Conservation (phyloP, 2,888 invertebrate genomes). For the Anarsia innoxiella region DNA sequence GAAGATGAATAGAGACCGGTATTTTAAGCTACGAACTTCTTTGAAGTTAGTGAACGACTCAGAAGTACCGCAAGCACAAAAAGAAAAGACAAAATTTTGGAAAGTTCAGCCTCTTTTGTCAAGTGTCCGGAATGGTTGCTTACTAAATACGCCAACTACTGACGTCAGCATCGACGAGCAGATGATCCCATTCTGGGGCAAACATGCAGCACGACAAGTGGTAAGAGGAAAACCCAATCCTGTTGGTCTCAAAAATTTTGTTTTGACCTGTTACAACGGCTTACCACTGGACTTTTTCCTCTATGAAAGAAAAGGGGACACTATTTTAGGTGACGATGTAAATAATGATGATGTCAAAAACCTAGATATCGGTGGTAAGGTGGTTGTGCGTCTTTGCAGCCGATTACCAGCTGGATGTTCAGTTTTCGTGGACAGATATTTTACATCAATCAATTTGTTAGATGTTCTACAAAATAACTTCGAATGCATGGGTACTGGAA, state of each 20-base stretch:
- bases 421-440: constrained; percentile 7
- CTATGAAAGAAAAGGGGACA: constrained; percentile 7
- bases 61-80: constrained; percentile 1
- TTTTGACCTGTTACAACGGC: constrained; percentile 6
- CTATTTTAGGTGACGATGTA: not conserved
- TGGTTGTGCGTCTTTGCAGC: not conserved
- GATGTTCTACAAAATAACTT: not conserved
- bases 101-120: not conserved
- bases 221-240: constrained; percentile 8
- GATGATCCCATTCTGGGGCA: constrained; percentile 12
- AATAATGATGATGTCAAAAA: not conserved
- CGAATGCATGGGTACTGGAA: constrained; percentile 4
- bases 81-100: constrained; percentile 8
- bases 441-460: constrained; percentile 6
- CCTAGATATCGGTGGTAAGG: constrained; percentile 2
- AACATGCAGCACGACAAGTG: constrained; percentile 2
- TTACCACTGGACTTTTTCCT: constrained; percentile 6
- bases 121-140: constrained; percentile 1
- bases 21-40: not conserved
- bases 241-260: constrained; percentile 7
- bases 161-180: constrained; percentile 12
- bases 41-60: constrained; percentile 1
- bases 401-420: constrained; percentile 2
- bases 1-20: not conserved
- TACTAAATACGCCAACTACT: not conserved